Conservation (phyloP, 2,888 invertebrate species). For the Pristionchus fissidentatus region DNA sequence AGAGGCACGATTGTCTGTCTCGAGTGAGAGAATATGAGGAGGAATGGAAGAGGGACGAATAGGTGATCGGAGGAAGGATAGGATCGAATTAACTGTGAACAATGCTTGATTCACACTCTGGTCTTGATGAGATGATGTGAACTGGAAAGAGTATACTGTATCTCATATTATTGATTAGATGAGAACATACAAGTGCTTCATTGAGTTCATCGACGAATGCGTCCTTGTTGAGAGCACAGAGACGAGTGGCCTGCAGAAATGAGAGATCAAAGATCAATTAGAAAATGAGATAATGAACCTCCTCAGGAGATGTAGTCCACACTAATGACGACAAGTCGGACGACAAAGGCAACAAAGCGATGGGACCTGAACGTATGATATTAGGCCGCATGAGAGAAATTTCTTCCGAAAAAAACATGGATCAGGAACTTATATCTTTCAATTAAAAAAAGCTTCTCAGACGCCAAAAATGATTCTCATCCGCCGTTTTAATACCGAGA, state of each 20-base stretch:
- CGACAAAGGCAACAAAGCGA: slow-evolving; percentile 91
- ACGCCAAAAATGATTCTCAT: too few species aligned
- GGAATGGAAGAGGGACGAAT: slow-evolving; percentile 79
- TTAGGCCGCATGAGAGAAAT: background rate
- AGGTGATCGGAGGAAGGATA: background rate
- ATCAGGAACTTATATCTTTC: too few species aligned
- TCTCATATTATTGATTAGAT: slow-evolving; percentile 10
- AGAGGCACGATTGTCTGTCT: slow-evolving; percentile 83
- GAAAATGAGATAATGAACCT: slow-evolving; percentile 73
- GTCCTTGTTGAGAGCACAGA: slow-evolving; percentile 84
- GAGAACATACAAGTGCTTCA: slow-evolving; percentile 84
- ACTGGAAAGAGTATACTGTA: slow-evolving; percentile 61
- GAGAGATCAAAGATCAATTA: background rate
- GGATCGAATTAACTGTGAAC: slow-evolving; percentile 56
- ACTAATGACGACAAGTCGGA: slow-evolving; percentile 89
- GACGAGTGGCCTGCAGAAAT: slow-evolving; percentile 80
- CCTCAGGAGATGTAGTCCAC: slow-evolving; percentile 87
- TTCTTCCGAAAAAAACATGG: too few species aligned
- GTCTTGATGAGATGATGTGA: slow-evolving; percentile 73
- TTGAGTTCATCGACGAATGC: slow-evolving; percentile 91
- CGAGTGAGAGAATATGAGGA: slow-evolving; percentile 82
- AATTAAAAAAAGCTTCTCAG: too few species aligned
- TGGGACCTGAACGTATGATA: slow-evolving; percentile 86
- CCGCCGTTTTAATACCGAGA: too few species aligned
- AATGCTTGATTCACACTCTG: slow-evolving; percentile 68